Percentiles rank a stretch among this genome's conserved stretches.
Evolutionary conservation across 2,797 vertebrate genomes (phyloP).

Genomic region (Halcyon smyrnensis): DNA sequence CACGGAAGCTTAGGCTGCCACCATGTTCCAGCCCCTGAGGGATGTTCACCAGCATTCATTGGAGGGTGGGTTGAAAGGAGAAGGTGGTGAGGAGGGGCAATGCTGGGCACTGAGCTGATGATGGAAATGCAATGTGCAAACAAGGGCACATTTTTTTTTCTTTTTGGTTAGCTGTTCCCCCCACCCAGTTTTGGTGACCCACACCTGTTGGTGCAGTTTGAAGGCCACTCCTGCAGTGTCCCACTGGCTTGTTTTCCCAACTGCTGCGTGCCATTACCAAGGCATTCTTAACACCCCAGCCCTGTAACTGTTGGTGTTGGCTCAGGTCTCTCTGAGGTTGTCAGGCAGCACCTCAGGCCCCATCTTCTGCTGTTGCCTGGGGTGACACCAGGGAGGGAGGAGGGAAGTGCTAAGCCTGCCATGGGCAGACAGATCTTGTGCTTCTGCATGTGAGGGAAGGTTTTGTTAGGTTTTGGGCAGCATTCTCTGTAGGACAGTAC

Average conservation of each 20-base stretch:
- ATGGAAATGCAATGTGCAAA: not conserved
- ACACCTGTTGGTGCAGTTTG: no score
- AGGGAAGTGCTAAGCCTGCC: not conserved
- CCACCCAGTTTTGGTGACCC: not conserved
- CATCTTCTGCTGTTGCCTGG: rapidly evolving
- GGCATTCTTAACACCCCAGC: not conserved
- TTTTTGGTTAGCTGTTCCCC: not conserved
- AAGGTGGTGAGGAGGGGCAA: not conserved
- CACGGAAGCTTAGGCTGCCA: not conserved
- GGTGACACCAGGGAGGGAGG: no score
- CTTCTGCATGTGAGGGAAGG: not conserved
- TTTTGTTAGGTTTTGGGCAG: not conserved
- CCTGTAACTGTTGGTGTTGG: not conserved
- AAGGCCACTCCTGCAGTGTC: not conserved
- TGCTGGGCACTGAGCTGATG: not conserved
- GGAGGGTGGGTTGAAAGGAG: no score
- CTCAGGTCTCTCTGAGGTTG: not conserved
- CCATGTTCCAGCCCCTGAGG: rapidly evolving
- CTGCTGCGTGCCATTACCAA: not conserved
- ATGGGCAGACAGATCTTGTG: not conserved
- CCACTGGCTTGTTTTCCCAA: not conserved
- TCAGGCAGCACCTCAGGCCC: not conserved
- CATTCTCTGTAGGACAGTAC: not conserved
- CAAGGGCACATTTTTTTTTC: not conserved
- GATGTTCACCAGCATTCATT: rapidly evolving